Base-by-base conservation (phyloP, 2,888 invertebrate genomes). In the Ormia ochracea region DNA sequence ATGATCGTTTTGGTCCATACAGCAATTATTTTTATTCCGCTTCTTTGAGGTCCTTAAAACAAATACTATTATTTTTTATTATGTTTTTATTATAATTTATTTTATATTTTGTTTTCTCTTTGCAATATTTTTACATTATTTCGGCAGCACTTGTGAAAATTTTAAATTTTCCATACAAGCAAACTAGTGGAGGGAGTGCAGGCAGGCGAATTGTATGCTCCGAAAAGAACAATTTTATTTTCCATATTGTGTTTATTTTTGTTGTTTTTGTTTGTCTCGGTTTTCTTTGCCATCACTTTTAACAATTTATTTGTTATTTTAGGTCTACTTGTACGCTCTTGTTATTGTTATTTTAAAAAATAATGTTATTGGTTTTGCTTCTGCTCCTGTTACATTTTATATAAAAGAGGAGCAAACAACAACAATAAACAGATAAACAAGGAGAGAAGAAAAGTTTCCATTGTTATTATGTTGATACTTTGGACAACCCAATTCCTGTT, bases 321-420 rank as follows among this genome's bases (percentile, higher is more conserved):
- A 50, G 66, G 41, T 66, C 26, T 2, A n/a, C n/a, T n/a, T n/a
- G n/a, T n/a, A 9, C 28, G 43, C 31, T 61, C 21, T 14, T 61
- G 50, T 33, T 58, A 9, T 43, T 52, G 23, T 61, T 41, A 41
- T 41, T 33, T 41, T 21, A 33, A 12, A 43, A 59, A 52, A 59
- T 75, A 68, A 59, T 59, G 17, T 68, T 75, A 68, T 75, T 59
- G n/a, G n/a, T n/a, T n/a, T n/a, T n/a, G 59, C 66, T 66, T 50
- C 5, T 43, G 59, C 66, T 65, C 66, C 66, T 58, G 14, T 66
- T 74, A 58, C 58, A 66, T 43, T 68, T 43, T 68, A 68, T 52
- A 41, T 50, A 41, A 33, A 41, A 33, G 41, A 9, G 4, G 3
- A 43, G 2, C 12, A 28, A 69, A 66, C n/a, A 54, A 28, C 3